Evolutionary conservation across 2,113 vertebrate species (phyloP).

Genomic region (Xenus cinereus): DNA sequence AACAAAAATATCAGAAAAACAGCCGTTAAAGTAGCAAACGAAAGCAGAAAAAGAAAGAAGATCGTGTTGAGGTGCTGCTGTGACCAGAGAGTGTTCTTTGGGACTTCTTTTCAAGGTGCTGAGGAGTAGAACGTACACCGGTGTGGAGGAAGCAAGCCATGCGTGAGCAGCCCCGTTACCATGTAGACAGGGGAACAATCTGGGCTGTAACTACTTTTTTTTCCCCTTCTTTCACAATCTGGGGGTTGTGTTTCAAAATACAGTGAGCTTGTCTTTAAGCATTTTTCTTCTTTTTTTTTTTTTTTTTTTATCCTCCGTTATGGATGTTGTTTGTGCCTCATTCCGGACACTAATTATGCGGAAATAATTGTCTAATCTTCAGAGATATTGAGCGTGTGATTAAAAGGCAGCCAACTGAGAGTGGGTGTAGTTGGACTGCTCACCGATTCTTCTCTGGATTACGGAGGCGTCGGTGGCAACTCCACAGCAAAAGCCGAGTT

Average conservation of each 20-base stretch:
- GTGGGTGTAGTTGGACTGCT: slow-evolving; percentile 23
- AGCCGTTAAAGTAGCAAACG: background rate
- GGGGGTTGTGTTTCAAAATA: background rate
- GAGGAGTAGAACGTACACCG: background rate
- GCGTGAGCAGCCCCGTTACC: background rate
- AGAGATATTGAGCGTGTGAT: slow-evolving; percentile 55
- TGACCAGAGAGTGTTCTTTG: background rate
- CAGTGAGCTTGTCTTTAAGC: background rate
- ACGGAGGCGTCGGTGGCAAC: background rate
- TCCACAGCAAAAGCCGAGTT: background rate
- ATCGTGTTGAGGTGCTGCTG: background rate
- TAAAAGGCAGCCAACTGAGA: slow-evolving; percentile 41
- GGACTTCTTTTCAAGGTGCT: background rate
- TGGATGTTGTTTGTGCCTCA: slow-evolving; percentile 31
- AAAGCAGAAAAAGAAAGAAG: background rate
- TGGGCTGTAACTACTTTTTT: background rate
- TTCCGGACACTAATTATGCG: slow-evolving; percentile 43
- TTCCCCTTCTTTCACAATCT: background rate
- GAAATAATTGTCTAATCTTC: slow-evolving; percentile 59
- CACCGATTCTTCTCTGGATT: background rate
- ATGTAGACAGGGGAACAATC: background rate
- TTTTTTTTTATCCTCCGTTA: background rate
- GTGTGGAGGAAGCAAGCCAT: background rate
- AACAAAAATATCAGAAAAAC: background rate
- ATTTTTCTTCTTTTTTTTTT: background rate